phyloP scores from a whole-genome alignment of 2,888 invertebrate genomes.

The Drosophila prolongata region DNA sequence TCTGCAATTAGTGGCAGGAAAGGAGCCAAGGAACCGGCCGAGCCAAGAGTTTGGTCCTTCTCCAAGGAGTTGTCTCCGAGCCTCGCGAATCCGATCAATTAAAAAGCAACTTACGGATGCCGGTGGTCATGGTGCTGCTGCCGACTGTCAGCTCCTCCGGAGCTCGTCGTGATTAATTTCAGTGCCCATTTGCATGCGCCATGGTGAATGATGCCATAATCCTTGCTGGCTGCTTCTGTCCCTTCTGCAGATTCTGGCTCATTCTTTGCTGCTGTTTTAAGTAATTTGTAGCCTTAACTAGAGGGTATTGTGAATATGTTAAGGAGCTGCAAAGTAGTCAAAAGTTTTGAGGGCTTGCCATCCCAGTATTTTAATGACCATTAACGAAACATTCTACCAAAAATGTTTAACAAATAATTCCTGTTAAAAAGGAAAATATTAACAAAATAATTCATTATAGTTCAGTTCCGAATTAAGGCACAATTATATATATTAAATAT shows the following conservation, averaged over 20 bases:
- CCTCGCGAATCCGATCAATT: constrained; percentile 43
- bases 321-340: not conserved
- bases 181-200: constrained; percentile 64
- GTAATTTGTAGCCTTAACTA: constrained; percentile 65
- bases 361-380: not conserved
- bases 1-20: constrained; percentile 68
- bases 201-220: constrained; percentile 70
- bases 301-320: constrained; percentile 25
- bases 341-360: not conserved
- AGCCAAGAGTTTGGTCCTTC: constrained; percentile 13
- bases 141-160: constrained; percentile 28
- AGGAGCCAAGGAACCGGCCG: not conserved
- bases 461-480: too few species aligned
- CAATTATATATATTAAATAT: too few species aligned
- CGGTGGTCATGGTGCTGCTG: constrained; percentile 29
- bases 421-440: too few species aligned
- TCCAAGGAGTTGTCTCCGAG: constrained; percentile 2
- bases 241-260: constrained; percentile 11
- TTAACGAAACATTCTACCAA: not conserved
- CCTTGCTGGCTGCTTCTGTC: constrained; percentile 47
- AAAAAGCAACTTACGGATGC: constrained; percentile 46
- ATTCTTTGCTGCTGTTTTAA: constrained; percentile 48
- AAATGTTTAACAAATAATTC: too few species aligned
- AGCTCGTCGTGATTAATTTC: constrained; percentile 66
- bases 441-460: too few species aligned